Evolutionary conservation across 2,888 invertebrate species (phyloP).

Genomic region (Lepidocyrtoides sp.): DNA sequence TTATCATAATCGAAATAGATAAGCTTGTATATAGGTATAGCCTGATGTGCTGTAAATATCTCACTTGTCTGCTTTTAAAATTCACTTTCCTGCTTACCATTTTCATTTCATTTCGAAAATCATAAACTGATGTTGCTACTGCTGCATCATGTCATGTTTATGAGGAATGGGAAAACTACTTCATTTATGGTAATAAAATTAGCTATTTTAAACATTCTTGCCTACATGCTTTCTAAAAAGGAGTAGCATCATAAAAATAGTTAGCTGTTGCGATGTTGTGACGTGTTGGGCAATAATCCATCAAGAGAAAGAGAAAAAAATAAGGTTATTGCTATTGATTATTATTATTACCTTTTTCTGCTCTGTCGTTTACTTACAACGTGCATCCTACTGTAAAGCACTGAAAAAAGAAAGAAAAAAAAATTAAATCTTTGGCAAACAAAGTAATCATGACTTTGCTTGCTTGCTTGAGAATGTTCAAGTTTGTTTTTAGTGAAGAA

Average conservation of each 20-base stretch:
- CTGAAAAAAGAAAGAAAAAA: no score
- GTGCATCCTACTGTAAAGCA: no score
- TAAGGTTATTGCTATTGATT: neutral
- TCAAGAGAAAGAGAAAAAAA: neutral
- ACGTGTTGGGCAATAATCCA: neutral
- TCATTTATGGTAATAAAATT: constrained; percentile 57
- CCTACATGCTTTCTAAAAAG: neutral
- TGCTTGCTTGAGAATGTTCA: no score
- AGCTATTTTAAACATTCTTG: neutral
- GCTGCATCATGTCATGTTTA: neutral
- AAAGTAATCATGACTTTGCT: no score
- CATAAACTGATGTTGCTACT: no score
- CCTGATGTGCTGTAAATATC: neutral
- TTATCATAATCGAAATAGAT: neutral
- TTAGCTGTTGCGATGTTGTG: neutral
- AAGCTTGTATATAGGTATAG: neutral
- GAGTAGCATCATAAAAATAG: constrained; percentile 15
- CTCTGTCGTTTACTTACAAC: no score
- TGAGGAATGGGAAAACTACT: constrained; percentile 3
- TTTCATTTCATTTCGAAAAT: no score
- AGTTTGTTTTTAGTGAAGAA: no score
- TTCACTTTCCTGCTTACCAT: no score
- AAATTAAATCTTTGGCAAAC: neutral
- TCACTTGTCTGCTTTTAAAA: neutral
- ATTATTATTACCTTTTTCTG: neutral